phyloP scores from a whole-genome alignment of 1,140 invertebrate genomes.

The Oreohelix idahoensis region DNA sequence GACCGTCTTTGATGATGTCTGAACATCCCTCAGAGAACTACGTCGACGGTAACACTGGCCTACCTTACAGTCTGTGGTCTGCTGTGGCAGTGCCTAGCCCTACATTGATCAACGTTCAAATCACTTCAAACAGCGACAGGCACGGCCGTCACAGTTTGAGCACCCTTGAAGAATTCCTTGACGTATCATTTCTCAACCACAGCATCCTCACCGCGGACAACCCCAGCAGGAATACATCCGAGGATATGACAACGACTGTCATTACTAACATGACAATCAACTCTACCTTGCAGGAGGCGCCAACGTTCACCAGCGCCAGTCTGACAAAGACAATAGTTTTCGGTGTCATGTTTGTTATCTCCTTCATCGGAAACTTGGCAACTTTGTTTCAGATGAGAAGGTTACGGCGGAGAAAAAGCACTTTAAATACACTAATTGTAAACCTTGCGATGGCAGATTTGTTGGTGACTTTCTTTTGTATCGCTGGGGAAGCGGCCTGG shows the following conservation, averaged over 20 bases:
- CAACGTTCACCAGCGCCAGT: conserved; percentile 66
- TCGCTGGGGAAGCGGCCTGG: conserved; percentile 86
- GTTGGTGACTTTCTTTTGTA: conserved; percentile 85
- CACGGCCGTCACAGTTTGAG: neutral
- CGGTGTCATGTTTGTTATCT: conserved; percentile 80
- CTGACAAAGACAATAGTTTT: conserved; percentile 80
- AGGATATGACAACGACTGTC: neutral
- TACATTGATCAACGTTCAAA: neutral
- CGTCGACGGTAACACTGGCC: too few relatives aligned
- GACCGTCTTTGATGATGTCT: too few relatives aligned
- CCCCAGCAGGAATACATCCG: neutral
- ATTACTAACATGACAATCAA: neutral
- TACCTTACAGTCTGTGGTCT: too few relatives aligned
- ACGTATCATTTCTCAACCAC: neutral
- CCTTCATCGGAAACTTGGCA: conserved; percentile 82
- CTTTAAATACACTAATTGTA: conserved; percentile 84
- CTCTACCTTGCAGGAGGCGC: conserved; percentile 1
- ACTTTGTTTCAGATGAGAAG: conserved; percentile 83
- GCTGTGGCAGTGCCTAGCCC: too few relatives aligned
- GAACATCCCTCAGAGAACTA: too few relatives aligned
- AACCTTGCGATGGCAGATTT: conserved; percentile 81
- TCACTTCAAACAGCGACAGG: neutral
- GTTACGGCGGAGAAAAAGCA: conserved; percentile 76
- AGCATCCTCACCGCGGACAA: neutral
- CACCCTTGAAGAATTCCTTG: neutral